A percentile compares a stretch with the other conserved stretches of the same genome.
These are phyloP conservation scores for Papilio elwesi DNA, from an alignment of 2,888 invertebrate genomes.

Conservation along the genomic window DNA sequence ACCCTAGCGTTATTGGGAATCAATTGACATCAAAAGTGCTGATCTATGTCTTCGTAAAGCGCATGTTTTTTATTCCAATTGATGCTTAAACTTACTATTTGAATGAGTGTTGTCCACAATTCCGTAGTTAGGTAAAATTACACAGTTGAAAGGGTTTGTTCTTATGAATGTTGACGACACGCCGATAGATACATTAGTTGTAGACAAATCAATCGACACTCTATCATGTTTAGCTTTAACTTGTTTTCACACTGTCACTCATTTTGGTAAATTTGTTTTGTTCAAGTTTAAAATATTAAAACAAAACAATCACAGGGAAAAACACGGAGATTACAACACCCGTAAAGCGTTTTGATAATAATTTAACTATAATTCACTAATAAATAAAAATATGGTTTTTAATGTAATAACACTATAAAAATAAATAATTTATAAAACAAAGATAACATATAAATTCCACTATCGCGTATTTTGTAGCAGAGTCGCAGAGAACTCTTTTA, in stretches of 20 bases:
- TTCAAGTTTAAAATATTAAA: constrained; percentile 68
- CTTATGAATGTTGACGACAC: constrained; percentile 69
- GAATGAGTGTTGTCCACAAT: constrained; percentile 80
- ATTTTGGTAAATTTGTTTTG: constrained; percentile 64
- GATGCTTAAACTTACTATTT: constrained; percentile 76
- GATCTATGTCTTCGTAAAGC: constrained; percentile 10
- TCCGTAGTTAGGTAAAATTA: constrained; percentile 65
- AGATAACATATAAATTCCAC: constrained; percentile 80
- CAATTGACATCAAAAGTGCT: constrained; percentile 17
- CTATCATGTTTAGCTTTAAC: constrained; percentile 59
- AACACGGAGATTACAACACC: constrained; percentile 71
- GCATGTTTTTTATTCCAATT: constrained; percentile 17
- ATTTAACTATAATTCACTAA: constrained; percentile 81
- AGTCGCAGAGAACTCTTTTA: constrained; percentile 76
- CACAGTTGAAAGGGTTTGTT: constrained; percentile 74
- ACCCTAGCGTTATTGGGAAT: constrained; percentile 6
- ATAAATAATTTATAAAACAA: constrained; percentile 79
- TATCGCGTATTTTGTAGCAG: constrained; percentile 79
- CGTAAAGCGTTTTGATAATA: constrained; percentile 73
- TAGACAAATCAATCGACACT: constrained; percentile 66
- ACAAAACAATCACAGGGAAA: constrained; percentile 81
- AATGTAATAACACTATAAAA: constrained; percentile 80
- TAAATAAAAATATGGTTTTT: constrained; percentile 79
- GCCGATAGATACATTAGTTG: constrained; percentile 63
- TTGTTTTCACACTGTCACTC: constrained; percentile 72